A percentile compares a stretch with the other conserved stretches of the same genome.
Evolutionary conservation across 2,888 invertebrate genomes (phyloP).

Genomic region (Bombylius major): DNA sequence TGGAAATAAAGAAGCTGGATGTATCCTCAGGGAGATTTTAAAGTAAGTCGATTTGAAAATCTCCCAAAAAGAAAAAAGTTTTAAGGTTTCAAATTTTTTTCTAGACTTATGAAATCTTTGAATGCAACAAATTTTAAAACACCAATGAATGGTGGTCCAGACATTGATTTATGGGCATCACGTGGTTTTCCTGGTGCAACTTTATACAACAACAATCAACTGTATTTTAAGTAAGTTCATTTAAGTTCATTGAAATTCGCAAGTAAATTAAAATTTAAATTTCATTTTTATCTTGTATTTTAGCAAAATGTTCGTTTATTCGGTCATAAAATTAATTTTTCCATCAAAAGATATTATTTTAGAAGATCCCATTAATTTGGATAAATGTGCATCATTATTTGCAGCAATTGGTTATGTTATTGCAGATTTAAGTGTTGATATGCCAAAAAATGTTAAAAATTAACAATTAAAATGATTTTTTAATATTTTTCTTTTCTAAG

Average conservation of each 20-base stretch:
- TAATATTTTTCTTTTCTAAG: too few relatives aligned
- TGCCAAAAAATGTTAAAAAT: constrained; percentile 39
- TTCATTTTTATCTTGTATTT: too few relatives aligned
- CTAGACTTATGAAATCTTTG: constrained; percentile 48
- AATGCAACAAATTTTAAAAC: constrained; percentile 49
- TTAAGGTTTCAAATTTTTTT: constrained; percentile 7
- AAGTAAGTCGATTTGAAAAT: constrained; percentile 34
- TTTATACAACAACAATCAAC: constrained; percentile 25
- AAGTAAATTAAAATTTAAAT: too few relatives aligned
- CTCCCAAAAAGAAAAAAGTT: neutral
- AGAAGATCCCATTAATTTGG: constrained; percentile 53
- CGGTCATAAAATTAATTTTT: neutral
- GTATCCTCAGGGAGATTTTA: constrained; percentile 55
- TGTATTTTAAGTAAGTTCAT: too few relatives aligned
- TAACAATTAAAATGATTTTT: too few relatives aligned
- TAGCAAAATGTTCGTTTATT: too few relatives aligned
- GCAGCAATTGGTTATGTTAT: constrained; percentile 64
- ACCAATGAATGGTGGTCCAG: constrained; percentile 49
- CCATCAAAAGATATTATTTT: constrained; percentile 63
- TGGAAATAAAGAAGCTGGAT: constrained; percentile 48
- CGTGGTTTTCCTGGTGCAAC: constrained; percentile 59
- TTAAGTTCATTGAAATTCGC: too few relatives aligned
- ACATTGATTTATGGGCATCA: constrained; percentile 49
- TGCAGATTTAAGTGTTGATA: constrained; percentile 57
- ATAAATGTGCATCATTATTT: constrained; percentile 65